phyloP scores from a whole-genome alignment of 2,797 vertebrate species.

The Aphelocoma californica region DNA sequence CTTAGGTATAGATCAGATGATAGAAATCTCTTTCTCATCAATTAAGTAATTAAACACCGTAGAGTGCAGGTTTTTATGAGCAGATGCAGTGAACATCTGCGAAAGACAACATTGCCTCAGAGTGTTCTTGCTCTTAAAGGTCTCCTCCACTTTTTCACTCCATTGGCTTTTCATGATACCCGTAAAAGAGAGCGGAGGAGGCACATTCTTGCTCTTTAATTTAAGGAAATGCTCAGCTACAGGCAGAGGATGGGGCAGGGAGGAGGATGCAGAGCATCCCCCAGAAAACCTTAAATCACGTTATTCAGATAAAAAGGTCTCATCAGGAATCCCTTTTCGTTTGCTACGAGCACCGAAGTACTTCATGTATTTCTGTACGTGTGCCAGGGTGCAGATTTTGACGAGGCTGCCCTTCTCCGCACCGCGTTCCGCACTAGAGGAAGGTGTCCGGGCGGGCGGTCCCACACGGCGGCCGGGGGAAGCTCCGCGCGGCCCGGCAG shows the following conservation, averaged over 20 bases:
- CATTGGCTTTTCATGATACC: not conserved
- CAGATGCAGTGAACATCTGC: not conserved
- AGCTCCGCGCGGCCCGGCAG: not conserved
- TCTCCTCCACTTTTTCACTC: not conserved
- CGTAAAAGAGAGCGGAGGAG: not conserved
- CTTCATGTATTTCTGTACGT: rapidly evolving
- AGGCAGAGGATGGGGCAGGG: not conserved
- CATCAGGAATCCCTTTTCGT: not conserved
- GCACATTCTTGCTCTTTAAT: not conserved
- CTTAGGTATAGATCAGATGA: not conserved
- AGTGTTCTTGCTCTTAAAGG: not conserved
- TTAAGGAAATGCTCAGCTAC: not conserved
- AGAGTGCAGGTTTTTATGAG: not conserved
- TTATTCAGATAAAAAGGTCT: not conserved
- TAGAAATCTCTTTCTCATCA: not conserved
- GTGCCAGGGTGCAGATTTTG: rapidly evolving
- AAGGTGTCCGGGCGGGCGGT: rapidly evolving
- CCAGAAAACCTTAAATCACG: not conserved
- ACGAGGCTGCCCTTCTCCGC: not conserved
- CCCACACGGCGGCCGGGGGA: rapidly evolving
- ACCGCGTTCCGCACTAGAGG: not conserved
- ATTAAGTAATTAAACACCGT: not conserved
- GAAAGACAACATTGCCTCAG: not conserved
- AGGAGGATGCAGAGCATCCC: not conserved
- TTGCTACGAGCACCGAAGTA: not conserved